Conservation (phyloP, 2,113 vertebrate genomes). For the Mesoclemmys tuberculata region DNA sequence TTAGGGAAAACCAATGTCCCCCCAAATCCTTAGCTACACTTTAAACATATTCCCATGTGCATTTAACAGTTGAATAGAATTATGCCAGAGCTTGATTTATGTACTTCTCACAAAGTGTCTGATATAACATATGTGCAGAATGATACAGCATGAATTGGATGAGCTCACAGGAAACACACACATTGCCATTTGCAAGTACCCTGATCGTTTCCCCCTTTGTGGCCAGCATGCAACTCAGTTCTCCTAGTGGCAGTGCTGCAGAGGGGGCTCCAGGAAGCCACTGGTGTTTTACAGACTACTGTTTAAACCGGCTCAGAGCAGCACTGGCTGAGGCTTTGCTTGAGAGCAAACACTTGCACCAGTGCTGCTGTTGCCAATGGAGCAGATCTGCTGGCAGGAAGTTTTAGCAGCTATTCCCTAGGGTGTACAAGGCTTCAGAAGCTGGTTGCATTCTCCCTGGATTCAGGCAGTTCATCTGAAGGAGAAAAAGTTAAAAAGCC, state of each 20-base stretch:
- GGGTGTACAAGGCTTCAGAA: not conserved
- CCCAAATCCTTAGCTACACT: not conserved
- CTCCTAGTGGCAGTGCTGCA: accelerated
- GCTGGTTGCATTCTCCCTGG: not conserved
- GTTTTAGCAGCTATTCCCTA: not conserved
- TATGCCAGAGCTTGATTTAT: not conserved
- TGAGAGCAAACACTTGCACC: not conserved
- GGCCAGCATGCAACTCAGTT: not conserved
- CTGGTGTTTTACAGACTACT: not conserved
- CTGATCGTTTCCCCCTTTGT: not conserved
- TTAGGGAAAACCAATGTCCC: not conserved
- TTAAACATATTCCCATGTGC: not conserved
- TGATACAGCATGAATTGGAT: not conserved
- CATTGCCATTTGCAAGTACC: not conserved
- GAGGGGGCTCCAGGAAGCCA: not conserved
- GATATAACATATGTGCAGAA: not conserved
- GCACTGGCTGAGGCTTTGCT: not conserved
- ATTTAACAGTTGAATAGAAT: not conserved
- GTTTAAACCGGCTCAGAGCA: not conserved
- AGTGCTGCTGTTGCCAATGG: not conserved
- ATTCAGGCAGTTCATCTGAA: not conserved
- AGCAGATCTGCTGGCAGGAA: not conserved
- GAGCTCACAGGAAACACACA: not conserved
- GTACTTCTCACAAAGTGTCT: not conserved
- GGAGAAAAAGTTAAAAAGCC: not conserved